phyloP scores from a whole-genome alignment of 2,797 vertebrate species.

The Sorex maritimensis region DNA sequence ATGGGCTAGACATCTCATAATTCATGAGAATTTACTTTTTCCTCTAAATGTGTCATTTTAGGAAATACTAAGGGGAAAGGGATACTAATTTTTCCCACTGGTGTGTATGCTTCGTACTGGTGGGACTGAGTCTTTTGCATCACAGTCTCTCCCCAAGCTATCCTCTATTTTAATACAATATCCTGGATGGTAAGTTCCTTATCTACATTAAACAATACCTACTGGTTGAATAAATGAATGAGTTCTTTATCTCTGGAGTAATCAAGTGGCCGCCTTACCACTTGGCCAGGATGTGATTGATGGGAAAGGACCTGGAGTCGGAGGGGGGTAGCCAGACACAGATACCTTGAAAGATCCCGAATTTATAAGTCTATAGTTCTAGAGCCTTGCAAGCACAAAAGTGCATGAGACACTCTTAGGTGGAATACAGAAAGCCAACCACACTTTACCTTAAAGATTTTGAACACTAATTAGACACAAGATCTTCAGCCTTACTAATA shows the following conservation, averaged over 20 bases:
- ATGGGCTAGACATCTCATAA: neutral
- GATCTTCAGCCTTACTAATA: constrained; percentile 39
- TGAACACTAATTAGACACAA: neutral
- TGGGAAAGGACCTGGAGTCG: neutral
- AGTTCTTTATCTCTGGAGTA: neutral
- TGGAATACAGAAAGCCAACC: neutral
- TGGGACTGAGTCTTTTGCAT: neutral
- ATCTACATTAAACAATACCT: neutral
- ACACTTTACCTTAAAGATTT: too few relatives aligned
- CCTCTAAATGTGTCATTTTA: neutral
- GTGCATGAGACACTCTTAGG: constrained; percentile 13
- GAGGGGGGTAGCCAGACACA: neutral
- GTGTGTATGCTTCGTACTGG: neutral
- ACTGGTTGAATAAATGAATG: constrained; percentile 27
- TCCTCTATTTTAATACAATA: neutral
- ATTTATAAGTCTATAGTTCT: neutral
- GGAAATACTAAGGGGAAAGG: neutral
- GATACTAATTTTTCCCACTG: neutral
- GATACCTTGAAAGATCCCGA: neutral
- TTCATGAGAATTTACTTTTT: neutral
- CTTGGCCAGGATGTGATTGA: constrained; percentile 42
- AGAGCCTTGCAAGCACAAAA: neutral
- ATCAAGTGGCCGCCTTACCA: neutral
- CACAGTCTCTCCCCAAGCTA: fast-evolving
- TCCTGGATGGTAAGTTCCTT: neutral